A percentile compares a stretch with the other conserved stretches of the same genome.
These are phyloP conservation scores for Drosophila kepulauana DNA, from an alignment of 1,140 invertebrate genomes.

Conservation along the genomic window DNA sequence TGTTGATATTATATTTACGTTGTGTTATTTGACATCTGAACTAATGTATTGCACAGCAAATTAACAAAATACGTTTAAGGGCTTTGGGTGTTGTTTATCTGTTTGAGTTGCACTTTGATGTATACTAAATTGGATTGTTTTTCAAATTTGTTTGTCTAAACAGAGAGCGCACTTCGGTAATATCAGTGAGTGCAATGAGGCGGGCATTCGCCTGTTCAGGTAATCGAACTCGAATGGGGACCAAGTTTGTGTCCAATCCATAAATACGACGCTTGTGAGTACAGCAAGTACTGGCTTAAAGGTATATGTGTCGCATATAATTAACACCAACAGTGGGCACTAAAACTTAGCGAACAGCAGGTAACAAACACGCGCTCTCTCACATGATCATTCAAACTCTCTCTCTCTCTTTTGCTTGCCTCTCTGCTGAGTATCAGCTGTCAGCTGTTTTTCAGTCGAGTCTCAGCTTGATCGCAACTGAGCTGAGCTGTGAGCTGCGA, in stretches of 20 bases:
- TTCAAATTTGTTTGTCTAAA: no score
- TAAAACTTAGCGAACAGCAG: constrained; percentile 44
- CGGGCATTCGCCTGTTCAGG: constrained; percentile 61
- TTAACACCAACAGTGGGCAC: constrained; percentile 66
- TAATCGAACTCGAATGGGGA: constrained; percentile 61
- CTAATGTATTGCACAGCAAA: no score
- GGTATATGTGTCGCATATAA: constrained; percentile 49
- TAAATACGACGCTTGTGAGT: not conserved
- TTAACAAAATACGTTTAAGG: no score
- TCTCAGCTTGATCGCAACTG: constrained; percentile 22
- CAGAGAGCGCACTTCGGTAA: constrained; percentile 17
- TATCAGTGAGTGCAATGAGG: not conserved
- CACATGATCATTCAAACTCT: not conserved
- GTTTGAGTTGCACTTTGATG: no score
- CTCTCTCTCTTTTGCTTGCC: not conserved
- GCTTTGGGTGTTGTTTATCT: no score
- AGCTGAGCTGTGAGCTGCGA: constrained; percentile 16
- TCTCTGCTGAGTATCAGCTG: constrained; percentile 1
- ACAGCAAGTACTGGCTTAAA: constrained; percentile 2
- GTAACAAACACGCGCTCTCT: constrained; percentile 9
- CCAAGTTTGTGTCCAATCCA: constrained; percentile 14
- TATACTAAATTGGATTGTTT: no score
- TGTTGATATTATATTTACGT: no score
- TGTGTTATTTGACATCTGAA: no score
- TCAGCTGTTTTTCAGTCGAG: constrained; percentile 58